These are phyloP conservation scores for Parotocinclus haroldoi DNA, from an alignment of 2,797 vertebrate genomes.

Conservation along the genomic window DNA sequence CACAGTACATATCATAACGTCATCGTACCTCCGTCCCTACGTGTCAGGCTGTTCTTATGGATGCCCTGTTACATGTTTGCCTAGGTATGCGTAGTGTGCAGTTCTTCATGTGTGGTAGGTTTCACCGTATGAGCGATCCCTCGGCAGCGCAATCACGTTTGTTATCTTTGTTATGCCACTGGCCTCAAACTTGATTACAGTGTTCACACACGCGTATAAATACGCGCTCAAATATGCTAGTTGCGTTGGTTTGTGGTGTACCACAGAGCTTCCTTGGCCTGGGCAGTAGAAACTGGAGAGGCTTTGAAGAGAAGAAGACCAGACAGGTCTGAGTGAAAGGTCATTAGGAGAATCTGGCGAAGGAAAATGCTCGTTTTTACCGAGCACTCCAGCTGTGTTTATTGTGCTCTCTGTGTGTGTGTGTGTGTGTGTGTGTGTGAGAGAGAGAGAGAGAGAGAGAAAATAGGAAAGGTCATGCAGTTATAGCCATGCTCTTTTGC, in stretches of 20 bases:
- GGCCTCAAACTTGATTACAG: too few relatives aligned
- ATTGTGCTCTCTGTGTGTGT: constrained; percentile 23
- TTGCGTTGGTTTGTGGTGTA: constrained; percentile 3
- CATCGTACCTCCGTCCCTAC: not conserved
- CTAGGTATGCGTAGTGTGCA: constrained; percentile 6
- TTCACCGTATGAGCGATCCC: too few relatives aligned
- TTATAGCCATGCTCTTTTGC: constrained; percentile 19
- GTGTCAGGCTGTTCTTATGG: too few relatives aligned
- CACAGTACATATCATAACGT: constrained; percentile 1
- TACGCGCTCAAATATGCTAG: not conserved
- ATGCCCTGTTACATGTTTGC: not conserved
- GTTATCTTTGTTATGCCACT: too few relatives aligned
- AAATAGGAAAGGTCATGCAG: constrained; percentile 14
- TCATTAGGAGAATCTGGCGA: constrained; percentile 22
- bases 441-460: too few relatives aligned
- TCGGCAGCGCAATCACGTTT: too few relatives aligned
- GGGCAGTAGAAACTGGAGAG: constrained; percentile 17
- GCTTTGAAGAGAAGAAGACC: not conserved
- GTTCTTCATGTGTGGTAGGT: not conserved
- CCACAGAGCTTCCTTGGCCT: constrained; percentile 4
- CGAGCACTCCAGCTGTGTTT: constrained; percentile 30
- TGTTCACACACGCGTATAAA: constrained; percentile 6
- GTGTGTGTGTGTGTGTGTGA: too few relatives aligned
- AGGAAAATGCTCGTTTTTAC: constrained; percentile 13
- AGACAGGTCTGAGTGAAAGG: constrained; percentile 9